Base-by-base conservation (phyloP, 1,140 invertebrate genomes). In the Macrobrachium nipponense region DNA sequence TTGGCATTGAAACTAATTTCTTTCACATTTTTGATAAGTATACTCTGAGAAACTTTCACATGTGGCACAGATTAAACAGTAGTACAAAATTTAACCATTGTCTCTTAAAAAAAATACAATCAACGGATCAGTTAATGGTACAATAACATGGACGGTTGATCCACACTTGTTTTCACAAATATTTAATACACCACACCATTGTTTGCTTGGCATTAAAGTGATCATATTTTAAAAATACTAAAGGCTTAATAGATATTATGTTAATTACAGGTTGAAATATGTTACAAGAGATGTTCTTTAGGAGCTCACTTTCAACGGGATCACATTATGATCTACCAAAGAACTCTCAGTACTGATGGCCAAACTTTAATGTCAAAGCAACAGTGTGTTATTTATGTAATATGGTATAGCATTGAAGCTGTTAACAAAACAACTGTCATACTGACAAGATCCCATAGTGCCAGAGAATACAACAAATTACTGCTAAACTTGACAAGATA, bases 71-170 rank as follows among this genome's bases (percentile, higher is more conserved):
- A 51, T 51, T n/a, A 18, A 76, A 20, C 73, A 18, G 14, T 76
- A 85, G 75, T 79, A 79, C 82, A 77, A 85, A 85, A 85, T 27
- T 18, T 36, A 79, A 79, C 58, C 64, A 62, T 64, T 85, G 76
- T 51, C 44, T 79, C 76, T 72, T 59, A 36, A 27, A 72, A 78
- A 76, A 85, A 72, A 75, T 77, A 78, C 60, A 62, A 70, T 85
- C 43, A 59, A n/a, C 64, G 66, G 59, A 77, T 80, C 80, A 86
- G 20, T 51, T 80, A 80, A 86, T 70, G 73, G 66, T 86, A 86
- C 84, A 86, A n/a, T 36, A 73, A 86, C 84, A 86, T 86, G 84
- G 84, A 86, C 84, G 84, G 84, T 64, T 86, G 77, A 86, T 80
- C 84, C 77, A 86, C 84, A 75, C 68, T 79, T 86, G 17, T 61